Evolutionary conservation across 2,888 invertebrate species (phyloP), one percentile per base, ranked within the genome.

Genomic region (Drosophila lacicola): DNA sequence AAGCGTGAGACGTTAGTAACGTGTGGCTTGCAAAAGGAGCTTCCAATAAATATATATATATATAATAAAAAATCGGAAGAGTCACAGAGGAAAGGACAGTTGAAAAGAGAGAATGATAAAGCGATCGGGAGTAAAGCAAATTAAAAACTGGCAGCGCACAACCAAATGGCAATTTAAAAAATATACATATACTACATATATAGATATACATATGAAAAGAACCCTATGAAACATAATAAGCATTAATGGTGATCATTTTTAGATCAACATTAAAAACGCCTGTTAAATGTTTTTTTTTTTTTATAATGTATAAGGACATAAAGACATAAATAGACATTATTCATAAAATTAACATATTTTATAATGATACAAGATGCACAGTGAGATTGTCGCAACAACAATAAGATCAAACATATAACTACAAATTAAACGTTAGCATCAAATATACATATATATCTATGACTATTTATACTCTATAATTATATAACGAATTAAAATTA

Each of bases 21-120:
- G 67, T 69, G 74, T 78, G 83, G 83, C 85, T 87, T 88, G 90
- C 87, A 90, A 91, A 90, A 90, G 89, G 91, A 91, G 91, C 91
- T 91, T 91, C 91, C 91, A 91, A 78, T 90, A 86, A 89, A 87
- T 81, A 76, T 82, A 79, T 76, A 87, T 54, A 67, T 53, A 50
- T 51, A 60, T 55, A 47, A 34, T 56, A 47, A 34, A 58, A n/a
- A 37, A 63, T 39, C 45, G 70, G 55, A 25, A 37, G 39, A 69
- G 50, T 36, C 36, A 37, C 14, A 44, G 21, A 36, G 44, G 9
- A 14, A 14, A 14, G 37, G 33, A 44, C 13, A 34, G 36, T 9
- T 50, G 62, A 25, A 47, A 17, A 21, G 8, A 14, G 55, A 42
- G 46, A 45, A 53, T 17, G 17, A 17, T 17, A 17, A 2, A 4